Conservation (phyloP, 2,888 invertebrate genomes). For the Epinotia ramella region DNA sequence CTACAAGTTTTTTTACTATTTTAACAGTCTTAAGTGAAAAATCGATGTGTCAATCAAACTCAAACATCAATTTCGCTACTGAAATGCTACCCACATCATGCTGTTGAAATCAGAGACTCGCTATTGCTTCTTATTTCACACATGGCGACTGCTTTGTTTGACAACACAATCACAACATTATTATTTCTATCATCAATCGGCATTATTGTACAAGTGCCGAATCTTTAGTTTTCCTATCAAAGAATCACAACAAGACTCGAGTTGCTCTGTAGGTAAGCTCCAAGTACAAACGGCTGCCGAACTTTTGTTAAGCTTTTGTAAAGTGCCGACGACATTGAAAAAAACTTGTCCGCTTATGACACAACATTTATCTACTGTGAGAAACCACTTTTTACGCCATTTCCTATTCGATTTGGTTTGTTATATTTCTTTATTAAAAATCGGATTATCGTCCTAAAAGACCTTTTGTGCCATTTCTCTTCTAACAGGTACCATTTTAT, state of each 20-base stretch:
- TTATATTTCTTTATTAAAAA: conserved; percentile 52
- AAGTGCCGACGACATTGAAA: conserved; percentile 63
- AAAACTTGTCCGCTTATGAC: conserved; percentile 61
- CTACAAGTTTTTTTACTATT: neutral
- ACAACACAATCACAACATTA: conserved; percentile 44
- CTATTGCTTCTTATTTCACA: conserved; percentile 36
- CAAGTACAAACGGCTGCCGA: conserved; percentile 67
- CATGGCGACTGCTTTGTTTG: conserved; percentile 40
- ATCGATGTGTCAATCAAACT: neutral
- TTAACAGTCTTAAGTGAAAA: neutral
- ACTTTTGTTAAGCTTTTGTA: conserved; percentile 71
- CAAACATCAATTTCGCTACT: neutral
- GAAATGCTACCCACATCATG: conserved; percentile 8
- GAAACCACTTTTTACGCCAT: conserved; percentile 62
- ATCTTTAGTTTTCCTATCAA: conserved; percentile 72
- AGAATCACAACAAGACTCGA: conserved; percentile 77
- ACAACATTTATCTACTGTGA: conserved; percentile 62
- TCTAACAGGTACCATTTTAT: conserved; percentile 28
- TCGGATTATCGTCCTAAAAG: conserved; percentile 54
- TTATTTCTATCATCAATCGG: conserved; percentile 61
- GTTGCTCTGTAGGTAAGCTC: conserved; percentile 56
- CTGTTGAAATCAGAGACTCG: conserved; percentile 32
- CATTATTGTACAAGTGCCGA: conserved; percentile 69
- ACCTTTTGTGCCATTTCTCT: conserved; percentile 33
- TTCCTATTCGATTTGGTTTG: conserved; percentile 47